These are phyloP conservation scores for Poeciliopsis presidionis DNA, from an alignment of 2,797 vertebrate species.

Conservation along the genomic window DNA sequence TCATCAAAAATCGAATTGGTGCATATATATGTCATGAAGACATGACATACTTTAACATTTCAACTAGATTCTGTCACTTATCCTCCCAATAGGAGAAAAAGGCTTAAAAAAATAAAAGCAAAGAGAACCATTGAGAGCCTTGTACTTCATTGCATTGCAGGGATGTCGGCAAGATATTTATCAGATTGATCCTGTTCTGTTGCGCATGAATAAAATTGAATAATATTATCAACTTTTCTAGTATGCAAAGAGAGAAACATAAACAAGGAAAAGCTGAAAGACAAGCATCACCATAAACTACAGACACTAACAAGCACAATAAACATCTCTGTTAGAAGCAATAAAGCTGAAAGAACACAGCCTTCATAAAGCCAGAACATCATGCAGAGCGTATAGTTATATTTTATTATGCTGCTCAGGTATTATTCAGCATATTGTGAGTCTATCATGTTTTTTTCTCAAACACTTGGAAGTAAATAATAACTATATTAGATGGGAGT, in stretches of 20 bases:
- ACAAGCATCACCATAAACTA: slow-evolving; percentile 15
- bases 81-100: not conserved
- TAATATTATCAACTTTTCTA: not conserved
- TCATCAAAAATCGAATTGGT: not conserved
- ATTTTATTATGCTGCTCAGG: slow-evolving; percentile 22
- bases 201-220: not conserved
- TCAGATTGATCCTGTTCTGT: not conserved
- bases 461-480: slow-evolving; percentile 33
- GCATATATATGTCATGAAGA: not conserved
- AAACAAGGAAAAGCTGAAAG: slow-evolving; percentile 11
- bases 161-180: not conserved
- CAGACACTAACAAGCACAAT: slow-evolving; percentile 14
- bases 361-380: slow-evolving; percentile 30
- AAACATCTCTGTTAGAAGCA: slow-evolving; percentile 22
- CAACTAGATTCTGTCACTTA: not conserved
- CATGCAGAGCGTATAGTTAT: not conserved
- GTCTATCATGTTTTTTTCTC: slow-evolving; percentile 19
- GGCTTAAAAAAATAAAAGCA: not conserved
- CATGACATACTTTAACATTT: not conserved
- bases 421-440: slow-evolving; percentile 12
- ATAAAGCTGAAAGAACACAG: slow-evolving; percentile 28
- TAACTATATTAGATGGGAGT: slow-evolving; percentile 37
- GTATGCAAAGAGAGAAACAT: slow-evolving; percentile 14
- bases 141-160: not conserved
- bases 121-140: not conserved